phyloP scores from a whole-genome alignment of 2,888 invertebrate genomes.

The Thereva unica region DNA sequence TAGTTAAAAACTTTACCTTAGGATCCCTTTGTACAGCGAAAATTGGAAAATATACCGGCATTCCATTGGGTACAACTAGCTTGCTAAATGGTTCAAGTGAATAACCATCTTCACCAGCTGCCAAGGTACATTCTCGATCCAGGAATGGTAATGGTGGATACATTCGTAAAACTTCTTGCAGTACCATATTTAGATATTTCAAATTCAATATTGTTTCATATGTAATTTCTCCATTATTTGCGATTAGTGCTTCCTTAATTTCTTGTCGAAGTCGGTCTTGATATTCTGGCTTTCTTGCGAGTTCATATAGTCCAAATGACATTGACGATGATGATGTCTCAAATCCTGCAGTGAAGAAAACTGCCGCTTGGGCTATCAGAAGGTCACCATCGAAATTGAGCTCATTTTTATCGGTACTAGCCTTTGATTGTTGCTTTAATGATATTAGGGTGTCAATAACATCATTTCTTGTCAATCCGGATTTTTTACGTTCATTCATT shows the following conservation, averaged over 20 bases:
- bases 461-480: constrained; percentile 52
- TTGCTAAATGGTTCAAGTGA: constrained; percentile 50
- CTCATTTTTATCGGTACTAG: constrained; percentile 25
- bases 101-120: constrained; percentile 45
- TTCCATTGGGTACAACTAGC: constrained; percentile 50
- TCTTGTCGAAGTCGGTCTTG: constrained; percentile 58
- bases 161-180: constrained; percentile 52
- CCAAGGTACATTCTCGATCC: constrained; percentile 52
- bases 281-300: constrained; percentile 56
- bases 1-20: constrained; percentile 45
- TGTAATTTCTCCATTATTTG: constrained; percentile 54
- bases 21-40: constrained; percentile 55
- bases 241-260: constrained; percentile 52
- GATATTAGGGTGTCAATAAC: constrained; percentile 56
- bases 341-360: constrained; percentile 57
- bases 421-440: constrained; percentile 46
- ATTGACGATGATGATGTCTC: constrained; percentile 58
- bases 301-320: constrained; percentile 57
- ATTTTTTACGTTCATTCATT: constrained; percentile 55
- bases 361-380: constrained; percentile 55
- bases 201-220: constrained; percentile 56
- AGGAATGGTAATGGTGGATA: constrained; percentile 56
- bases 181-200: constrained; percentile 58
- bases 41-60: constrained; percentile 54
- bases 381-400: constrained; percentile 52